phyloP scores from a whole-genome alignment of 2,888 invertebrate genomes.

The Gymnocheta viridis region DNA sequence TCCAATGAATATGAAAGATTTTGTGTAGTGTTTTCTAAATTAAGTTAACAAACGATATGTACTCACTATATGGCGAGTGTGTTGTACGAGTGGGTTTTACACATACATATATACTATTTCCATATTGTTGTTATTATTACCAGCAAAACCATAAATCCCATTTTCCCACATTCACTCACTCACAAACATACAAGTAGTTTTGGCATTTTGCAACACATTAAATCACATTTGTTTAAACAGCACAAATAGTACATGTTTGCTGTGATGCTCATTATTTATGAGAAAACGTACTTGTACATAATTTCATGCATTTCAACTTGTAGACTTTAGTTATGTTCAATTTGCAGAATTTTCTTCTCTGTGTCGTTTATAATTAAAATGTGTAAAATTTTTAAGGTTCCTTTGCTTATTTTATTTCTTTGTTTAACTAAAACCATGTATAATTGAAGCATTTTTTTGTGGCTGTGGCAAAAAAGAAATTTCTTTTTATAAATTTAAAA shows the following conservation, averaged over 20 bases:
- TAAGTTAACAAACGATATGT: too few species aligned
- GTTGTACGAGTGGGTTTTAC: conserved; percentile 6
- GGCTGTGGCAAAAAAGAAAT: background rate
- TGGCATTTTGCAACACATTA: conserved; percentile 36
- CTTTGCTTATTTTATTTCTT: background rate
- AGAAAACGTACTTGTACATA: conserved; percentile 18
- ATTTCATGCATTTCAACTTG: conserved; percentile 35
- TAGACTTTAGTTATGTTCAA: conserved; percentile 27
- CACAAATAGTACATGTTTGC: conserved; percentile 26
- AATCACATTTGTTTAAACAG: conserved; percentile 17
- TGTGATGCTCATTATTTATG: conserved; percentile 33
- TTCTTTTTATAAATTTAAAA: background rate
- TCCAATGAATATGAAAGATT: too few species aligned
- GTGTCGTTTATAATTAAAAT: conserved; percentile 27
- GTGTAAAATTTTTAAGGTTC: conserved; percentile 28
- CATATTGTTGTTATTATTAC: conserved; percentile 43
- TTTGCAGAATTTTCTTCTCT: conserved; percentile 20
- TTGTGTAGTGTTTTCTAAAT: too few species aligned
- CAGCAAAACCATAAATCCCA: conserved; percentile 31
- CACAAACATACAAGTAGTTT: background rate
- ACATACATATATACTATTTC: conserved; percentile 35
- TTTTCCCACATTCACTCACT: conserved; percentile 27
- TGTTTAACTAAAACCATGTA: conserved; percentile 13
- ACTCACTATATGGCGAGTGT: background rate
- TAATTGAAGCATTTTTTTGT: conserved; percentile 16